These are phyloP conservation scores for Malurus leucopterus DNA, from an alignment of 2,797 vertebrate genomes.

Conservation along the genomic window DNA sequence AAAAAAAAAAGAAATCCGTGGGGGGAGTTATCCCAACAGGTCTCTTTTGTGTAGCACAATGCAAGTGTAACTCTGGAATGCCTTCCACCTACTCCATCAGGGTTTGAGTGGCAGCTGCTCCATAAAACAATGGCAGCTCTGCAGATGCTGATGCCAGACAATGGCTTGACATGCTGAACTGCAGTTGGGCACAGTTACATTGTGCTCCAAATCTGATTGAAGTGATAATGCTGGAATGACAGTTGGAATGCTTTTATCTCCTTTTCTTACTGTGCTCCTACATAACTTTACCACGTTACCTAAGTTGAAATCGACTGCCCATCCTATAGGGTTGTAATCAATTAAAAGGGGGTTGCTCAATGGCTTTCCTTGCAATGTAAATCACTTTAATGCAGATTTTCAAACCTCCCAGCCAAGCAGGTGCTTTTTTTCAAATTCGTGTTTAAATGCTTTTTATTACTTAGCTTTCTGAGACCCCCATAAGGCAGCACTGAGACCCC, in stretches of 20 bases:
- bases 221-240: neutral
- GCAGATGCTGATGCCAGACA: constrained; percentile 17
- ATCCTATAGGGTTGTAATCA: neutral
- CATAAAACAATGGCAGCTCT: constrained; percentile 30
- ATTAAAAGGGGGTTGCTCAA: neutral
- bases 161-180: constrained; percentile 27
- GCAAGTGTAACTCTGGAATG: neutral
- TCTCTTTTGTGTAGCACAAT: constrained; percentile 42
- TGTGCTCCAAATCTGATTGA: constrained; percentile 7
- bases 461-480: neutral
- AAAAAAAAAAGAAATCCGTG: neutral
- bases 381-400: neutral
- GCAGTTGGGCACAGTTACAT: neutral
- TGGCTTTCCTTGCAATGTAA: neutral
- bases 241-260: constrained; percentile 18
- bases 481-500: neutral
- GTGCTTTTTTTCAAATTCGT: neutral
- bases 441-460: neutral
- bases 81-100: constrained; percentile 34
- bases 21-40: constrained; percentile 7
- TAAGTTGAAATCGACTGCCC: neutral
- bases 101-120: constrained; percentile 46
- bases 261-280: neutral
- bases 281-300: neutral
- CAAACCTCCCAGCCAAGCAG: fast-evolving